Evolutionary conservation across 2,888 invertebrate genomes (phyloP).

Genomic region (Entomobrya multifasciata): DNA sequence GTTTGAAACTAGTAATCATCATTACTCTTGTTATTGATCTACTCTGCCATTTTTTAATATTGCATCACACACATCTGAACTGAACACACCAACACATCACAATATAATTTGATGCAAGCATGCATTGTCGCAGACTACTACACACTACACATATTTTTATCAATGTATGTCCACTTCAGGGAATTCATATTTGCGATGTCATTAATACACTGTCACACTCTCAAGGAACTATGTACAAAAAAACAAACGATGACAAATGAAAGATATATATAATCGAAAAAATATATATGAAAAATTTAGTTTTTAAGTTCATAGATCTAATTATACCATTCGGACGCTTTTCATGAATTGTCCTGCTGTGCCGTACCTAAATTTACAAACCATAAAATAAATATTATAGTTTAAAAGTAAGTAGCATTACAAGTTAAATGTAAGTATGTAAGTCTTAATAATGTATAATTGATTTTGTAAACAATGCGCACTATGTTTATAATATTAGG

Average conservation of each 20-base stretch:
- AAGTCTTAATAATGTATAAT: not conserved
- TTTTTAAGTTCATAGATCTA: not conserved
- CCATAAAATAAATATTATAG: not conserved
- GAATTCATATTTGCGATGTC: conserved; percentile 22
- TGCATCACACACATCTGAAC: conserved; percentile 16
- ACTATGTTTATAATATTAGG: conserved; percentile 31
- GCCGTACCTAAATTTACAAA: conserved; percentile 63
- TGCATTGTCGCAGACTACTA: too few species aligned
- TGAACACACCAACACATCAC: not conserved
- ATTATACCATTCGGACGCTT: conserved; percentile 51
- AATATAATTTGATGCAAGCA: too few species aligned
- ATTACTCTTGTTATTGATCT: conserved; percentile 20
- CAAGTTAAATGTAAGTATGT: not conserved
- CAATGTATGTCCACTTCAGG: not conserved
- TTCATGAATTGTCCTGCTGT: conserved; percentile 52
- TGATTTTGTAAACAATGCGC: conserved; percentile 15
- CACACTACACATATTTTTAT: conserved; percentile 39
- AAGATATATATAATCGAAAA: not conserved
- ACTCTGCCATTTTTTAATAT: conserved; percentile 28
- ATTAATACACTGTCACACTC: conserved; percentile 24
- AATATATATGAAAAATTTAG: not conserved
- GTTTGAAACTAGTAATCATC: conserved; percentile 41
- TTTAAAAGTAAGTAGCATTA: not conserved
- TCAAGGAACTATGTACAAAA: conserved; percentile 63
- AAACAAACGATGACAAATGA: conserved; percentile 13